Conservation (phyloP, 2,888 invertebrate genomes). For the Punctoribates punctum region DNA sequence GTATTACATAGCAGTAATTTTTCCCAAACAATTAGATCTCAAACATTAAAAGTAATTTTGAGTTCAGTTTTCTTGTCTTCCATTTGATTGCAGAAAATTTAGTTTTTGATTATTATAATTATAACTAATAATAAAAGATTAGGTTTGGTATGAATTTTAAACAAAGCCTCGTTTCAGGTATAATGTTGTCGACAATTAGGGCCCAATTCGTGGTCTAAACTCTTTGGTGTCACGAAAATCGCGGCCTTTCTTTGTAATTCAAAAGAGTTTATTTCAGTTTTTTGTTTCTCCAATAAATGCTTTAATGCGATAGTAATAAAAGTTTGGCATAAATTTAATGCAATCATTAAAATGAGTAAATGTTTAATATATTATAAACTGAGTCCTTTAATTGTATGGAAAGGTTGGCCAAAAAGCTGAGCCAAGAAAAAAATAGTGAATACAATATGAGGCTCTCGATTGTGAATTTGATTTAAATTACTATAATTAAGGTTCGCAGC, state of each 20-base stretch:
- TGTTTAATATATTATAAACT: not conserved
- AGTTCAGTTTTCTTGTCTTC: too few species aligned
- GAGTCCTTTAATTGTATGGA: not conserved
- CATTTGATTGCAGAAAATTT: too few species aligned
- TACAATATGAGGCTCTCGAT: slow-evolving; percentile 8
- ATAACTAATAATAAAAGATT: not conserved
- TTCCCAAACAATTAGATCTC: too few species aligned
- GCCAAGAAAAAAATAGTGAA: not conserved
- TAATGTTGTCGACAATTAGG: not conserved
- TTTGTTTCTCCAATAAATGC: slow-evolving; percentile 15
- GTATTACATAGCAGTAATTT: too few species aligned
- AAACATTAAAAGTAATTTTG: too few species aligned
- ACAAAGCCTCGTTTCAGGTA: not conserved
- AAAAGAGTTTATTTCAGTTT: slow-evolving; percentile 22
- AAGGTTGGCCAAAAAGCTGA: not conserved
- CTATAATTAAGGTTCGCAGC: slow-evolving; percentile 28
- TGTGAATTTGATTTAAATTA: slow-evolving; percentile 25
- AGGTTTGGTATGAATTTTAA: not conserved
- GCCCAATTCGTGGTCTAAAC: not conserved
- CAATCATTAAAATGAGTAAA: not conserved
- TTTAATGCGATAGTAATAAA: slow-evolving; percentile 5
- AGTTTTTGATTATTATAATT: not conserved
- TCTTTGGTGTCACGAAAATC: slow-evolving; percentile 33
- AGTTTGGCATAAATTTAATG: not conserved
- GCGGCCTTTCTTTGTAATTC: slow-evolving; percentile 33